Evolutionary conservation across 2,888 invertebrate genomes (phyloP), one percentile per base, ranked within the genome.

Genomic region (Epistrophe eligans): DNA sequence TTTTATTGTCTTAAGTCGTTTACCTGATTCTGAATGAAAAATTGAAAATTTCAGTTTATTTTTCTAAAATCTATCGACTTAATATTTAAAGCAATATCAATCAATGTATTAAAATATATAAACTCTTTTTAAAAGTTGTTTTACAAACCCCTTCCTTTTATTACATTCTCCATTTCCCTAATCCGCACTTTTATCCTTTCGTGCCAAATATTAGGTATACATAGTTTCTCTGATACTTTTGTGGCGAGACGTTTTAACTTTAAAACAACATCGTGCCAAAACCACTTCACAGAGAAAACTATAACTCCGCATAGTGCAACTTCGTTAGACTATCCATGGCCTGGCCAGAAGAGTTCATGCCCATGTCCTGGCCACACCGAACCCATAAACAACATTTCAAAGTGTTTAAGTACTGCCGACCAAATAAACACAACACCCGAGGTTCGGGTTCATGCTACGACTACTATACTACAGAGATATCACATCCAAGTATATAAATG

Each of bases 341-440:
- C 40, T 2, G 3, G 24, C n/a, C n/a, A 40, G 40, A 10, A 60
- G 10, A 70, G 38, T 83, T 55, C 45, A 60, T 48, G 17, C 24
- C 32, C 67, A 38, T 35, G 66, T 66, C 32, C 50, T 35, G 32
- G n/a, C 70, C 67, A 32, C 66, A 50, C 28, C 28, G 43, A 45
- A 72, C 66, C 72, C 72, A 73, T 82, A 66, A 82, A 77, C 82
- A 83, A 67, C 72, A 45, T 73, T 67, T 52, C 77, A 58, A 82
- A 82, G 77, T 72, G 60, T 55, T 64, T 70, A 84, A 79, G 74
- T 62, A 79, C 73, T 83, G 40, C 73, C 67, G 55, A 48, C 48
- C 70, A 74, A 79, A 67, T 60, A 73, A 79, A 67, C 73, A 83
- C 82, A 83, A 79, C 72, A 72, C 48, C 28, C 66, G 24, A 17